phyloP scores from a whole-genome alignment of 2,113 vertebrate genomes.

The Pan paniscus region DNA sequence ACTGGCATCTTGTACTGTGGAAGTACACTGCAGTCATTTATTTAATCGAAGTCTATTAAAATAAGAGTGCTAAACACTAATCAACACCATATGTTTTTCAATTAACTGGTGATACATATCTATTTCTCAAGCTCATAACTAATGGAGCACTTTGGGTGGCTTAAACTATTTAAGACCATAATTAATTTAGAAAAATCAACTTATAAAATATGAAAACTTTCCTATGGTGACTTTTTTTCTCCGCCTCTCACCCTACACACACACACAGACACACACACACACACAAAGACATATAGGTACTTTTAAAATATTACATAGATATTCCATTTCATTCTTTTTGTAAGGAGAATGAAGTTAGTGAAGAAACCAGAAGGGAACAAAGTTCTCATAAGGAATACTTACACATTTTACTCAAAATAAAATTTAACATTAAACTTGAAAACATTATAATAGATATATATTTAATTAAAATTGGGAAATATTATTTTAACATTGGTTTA shows the following conservation, averaged over 20 bases:
- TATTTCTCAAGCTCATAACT: constrained; percentile 79
- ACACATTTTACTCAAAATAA: neutral
- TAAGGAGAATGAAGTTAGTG: neutral
- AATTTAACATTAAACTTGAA: neutral
- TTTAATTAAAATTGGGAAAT: neutral
- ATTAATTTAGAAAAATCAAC: constrained; percentile 80
- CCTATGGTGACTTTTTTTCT: neutral
- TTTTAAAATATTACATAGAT: neutral
- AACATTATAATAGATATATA: neutral
- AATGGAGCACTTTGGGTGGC: constrained; percentile 73
- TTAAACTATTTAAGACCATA: constrained; percentile 78
- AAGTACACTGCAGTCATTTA: constrained; percentile 77
- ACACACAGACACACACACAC: neutral
- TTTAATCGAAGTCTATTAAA: constrained; percentile 80
- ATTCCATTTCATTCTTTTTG: neutral
- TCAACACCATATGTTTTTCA: constrained; percentile 82
- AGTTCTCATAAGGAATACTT: neutral
- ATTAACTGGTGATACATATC: constrained; percentile 78
- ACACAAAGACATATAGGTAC: neutral
- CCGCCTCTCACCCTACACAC: neutral
- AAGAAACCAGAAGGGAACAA: neutral
- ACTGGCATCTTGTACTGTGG: constrained; percentile 61
- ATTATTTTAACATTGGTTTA: neutral
- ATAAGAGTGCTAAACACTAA: constrained; percentile 76
- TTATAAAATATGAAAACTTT: constrained; percentile 67